phyloP scores from a whole-genome alignment of 2,888 invertebrate genomes.

The Drosophila incognita region DNA sequence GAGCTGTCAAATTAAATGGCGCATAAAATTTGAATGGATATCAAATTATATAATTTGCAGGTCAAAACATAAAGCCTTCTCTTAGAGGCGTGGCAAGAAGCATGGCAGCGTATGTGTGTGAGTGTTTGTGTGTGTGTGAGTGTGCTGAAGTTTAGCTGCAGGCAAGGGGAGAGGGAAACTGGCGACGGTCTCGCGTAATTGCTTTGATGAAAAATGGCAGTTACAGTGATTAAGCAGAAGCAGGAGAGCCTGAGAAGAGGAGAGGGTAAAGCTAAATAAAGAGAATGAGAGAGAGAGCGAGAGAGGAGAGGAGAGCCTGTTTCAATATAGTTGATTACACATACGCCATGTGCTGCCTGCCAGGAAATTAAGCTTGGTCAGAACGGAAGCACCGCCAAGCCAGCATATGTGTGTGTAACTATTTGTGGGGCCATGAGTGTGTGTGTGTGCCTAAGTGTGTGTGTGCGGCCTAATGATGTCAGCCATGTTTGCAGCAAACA shows the following conservation, averaged over 20 bases:
- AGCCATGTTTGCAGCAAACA: constrained; percentile 66
- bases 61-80: background rate
- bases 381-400: constrained; percentile 67
- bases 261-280: background rate
- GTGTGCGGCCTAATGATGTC: constrained; percentile 68
- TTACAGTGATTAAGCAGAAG: constrained; percentile 74
- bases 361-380: constrained; percentile 77
- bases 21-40: constrained; percentile 73
- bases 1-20: constrained; percentile 62
- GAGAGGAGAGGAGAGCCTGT: constrained; percentile 21
- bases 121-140: background rate
- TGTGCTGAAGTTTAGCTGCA: background rate
- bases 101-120: constrained; percentile 4
- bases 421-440: background rate
- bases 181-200: constrained; percentile 57
- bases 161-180: constrained; percentile 1
- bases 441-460: constrained; percentile 13
- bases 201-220: constrained; percentile 79
- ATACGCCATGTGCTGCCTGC: constrained; percentile 72
- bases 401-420: constrained; percentile 16
- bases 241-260: background rate
- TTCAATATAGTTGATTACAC: constrained; percentile 75
- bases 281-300: background rate
- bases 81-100: background rate
- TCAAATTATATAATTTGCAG: constrained; percentile 76